phyloP scores from a whole-genome alignment of 2,888 invertebrate species.

The Thecophora atra region DNA sequence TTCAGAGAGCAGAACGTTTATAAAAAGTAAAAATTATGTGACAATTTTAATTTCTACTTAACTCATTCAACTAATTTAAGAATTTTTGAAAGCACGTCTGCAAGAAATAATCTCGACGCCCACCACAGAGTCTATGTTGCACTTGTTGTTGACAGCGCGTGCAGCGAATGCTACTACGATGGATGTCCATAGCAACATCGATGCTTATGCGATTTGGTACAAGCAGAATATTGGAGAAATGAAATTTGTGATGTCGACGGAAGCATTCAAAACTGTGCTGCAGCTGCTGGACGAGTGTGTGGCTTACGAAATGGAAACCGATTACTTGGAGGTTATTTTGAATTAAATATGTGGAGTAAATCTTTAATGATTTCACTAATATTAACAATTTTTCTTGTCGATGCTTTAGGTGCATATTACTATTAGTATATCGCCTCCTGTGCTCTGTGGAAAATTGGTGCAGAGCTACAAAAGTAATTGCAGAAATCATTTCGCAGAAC shows the following conservation, averaged over 20 bases:
- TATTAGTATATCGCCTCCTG: constrained; percentile 58
- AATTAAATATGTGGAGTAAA: neutral
- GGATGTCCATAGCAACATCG: constrained; percentile 53
- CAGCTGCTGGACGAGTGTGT: constrained; percentile 54
- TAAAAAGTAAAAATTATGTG: constrained; percentile 54
- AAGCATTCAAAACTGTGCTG: constrained; percentile 56
- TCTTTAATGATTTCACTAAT: too few relatives aligned
- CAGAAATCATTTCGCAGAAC: constrained; percentile 52
- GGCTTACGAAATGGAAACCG: constrained; percentile 54
- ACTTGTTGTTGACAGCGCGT: constrained; percentile 57
- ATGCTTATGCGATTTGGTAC: constrained; percentile 62
- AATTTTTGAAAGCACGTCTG: constrained; percentile 56
- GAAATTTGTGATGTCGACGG: constrained; percentile 54
- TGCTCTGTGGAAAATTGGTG: constrained; percentile 59
- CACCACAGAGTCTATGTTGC: constrained; percentile 49
- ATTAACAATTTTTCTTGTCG: neutral
- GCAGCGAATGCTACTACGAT: constrained; percentile 55
- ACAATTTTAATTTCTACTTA: neutral
- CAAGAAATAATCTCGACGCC: constrained; percentile 51
- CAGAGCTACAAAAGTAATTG: constrained; percentile 59
- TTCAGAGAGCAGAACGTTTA: constrained; percentile 44
- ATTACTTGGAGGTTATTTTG: constrained; percentile 56
- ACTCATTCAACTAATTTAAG: constrained; percentile 45
- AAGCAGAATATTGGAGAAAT: constrained; percentile 62
- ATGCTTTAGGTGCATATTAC: constrained; percentile 56